These are phyloP conservation scores for Remorina albescens DNA, from an alignment of 2,797 vertebrate genomes.

Conservation along the genomic window DNA sequence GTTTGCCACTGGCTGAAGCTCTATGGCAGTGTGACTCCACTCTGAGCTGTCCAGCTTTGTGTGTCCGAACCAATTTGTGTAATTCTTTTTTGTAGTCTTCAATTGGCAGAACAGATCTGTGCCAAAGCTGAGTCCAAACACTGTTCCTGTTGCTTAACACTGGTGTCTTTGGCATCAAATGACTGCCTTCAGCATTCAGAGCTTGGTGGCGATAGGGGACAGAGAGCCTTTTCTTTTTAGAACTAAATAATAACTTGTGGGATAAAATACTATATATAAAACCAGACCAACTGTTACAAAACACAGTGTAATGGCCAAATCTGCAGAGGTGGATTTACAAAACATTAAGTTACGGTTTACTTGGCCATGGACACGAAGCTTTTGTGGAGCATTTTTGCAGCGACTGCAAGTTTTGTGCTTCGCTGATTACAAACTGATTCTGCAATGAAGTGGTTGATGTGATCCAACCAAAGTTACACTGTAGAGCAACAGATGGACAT, in stretches of 20 bases:
- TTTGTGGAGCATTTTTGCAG: background rate
- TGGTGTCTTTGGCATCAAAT: constrained; percentile 42
- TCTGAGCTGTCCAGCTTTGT: constrained; percentile 25
- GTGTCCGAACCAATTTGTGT: constrained; percentile 44
- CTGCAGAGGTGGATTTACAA: constrained; percentile 37
- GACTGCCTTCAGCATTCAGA: constrained; percentile 4
- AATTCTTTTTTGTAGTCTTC: constrained; percentile 18
- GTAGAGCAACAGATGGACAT: background rate
- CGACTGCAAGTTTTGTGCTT: constrained; percentile 14
- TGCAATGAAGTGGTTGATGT: background rate
- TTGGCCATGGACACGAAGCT: constrained; percentile 15
- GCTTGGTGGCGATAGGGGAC: constrained; percentile 12
- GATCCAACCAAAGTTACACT: background rate
- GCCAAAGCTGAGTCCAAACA: constrained; percentile 37
- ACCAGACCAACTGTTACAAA: constrained; percentile 43
- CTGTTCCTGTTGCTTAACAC: constrained; percentile 22
- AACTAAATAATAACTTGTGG: constrained; percentile 35
- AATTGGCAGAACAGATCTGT: constrained; percentile 31
- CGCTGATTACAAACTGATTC: constrained; percentile 15
- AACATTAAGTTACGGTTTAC: constrained; percentile 26
- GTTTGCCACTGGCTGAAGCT: constrained; percentile 23
- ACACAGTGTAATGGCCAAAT: constrained; percentile 23
- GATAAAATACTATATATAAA: constrained; percentile 36
- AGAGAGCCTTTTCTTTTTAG: constrained; percentile 18
- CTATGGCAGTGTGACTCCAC: constrained; percentile 8